These are phyloP conservation scores for Gymnarchus niloticus DNA, from an alignment of 2,113 vertebrate species.

Conservation along the genomic window DNA sequence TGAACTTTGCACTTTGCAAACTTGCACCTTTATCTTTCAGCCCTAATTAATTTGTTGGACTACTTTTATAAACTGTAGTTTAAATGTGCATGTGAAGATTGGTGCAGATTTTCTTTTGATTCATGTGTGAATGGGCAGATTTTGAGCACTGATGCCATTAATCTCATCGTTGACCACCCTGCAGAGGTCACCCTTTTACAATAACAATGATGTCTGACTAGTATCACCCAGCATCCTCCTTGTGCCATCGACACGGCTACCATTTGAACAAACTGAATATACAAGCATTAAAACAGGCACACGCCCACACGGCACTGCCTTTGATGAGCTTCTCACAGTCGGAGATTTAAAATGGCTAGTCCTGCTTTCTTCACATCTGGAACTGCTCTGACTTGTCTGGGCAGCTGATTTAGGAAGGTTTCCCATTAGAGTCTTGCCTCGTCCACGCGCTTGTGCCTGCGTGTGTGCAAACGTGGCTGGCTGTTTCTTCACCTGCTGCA, in stretches of 20 bases:
- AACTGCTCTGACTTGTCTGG: background rate
- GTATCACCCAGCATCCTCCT: background rate
- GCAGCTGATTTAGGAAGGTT: background rate
- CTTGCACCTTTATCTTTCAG: background rate
- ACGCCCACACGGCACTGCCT: background rate
- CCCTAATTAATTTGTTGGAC: background rate
- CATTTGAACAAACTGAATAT: background rate
- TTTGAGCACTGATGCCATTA: background rate
- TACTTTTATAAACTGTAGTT: background rate
- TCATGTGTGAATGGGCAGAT: background rate
- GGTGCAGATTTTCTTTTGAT: background rate
- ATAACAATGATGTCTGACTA: background rate
- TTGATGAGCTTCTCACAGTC: background rate
- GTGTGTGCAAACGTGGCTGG: background rate
- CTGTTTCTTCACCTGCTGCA: slow-evolving; percentile 1
- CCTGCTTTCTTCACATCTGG: background rate
- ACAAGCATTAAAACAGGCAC: background rate
- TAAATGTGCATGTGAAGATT: background rate
- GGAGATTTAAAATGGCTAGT: background rate
- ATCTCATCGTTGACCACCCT: background rate
- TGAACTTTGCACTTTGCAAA: background rate
- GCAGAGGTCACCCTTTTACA: background rate
- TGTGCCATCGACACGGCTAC: background rate
- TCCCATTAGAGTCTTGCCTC: background rate
- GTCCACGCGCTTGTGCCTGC: background rate